Conservation (phyloP, 1,140 invertebrate species). For the Cherax destructor region DNA sequence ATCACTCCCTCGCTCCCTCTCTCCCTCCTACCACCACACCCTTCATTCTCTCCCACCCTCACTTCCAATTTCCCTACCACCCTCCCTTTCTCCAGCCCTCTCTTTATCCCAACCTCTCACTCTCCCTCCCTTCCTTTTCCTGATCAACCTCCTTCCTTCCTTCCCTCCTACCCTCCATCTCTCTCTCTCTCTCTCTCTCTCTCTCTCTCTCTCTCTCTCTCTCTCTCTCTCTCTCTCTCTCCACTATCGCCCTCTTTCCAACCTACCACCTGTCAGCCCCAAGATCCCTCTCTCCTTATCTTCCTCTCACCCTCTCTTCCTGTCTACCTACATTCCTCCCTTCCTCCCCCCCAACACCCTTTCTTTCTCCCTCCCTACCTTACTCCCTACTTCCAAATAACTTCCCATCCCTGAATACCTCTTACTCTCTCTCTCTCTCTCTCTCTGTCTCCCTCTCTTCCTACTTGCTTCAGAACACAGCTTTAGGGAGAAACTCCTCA, state of each 20-base stretch:
- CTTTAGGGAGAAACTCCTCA: too few relatives aligned
- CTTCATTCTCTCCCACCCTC: too few relatives aligned
- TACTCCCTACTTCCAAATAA: background rate
- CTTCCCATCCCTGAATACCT: background rate
- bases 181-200: slow-evolving; percentile 2
- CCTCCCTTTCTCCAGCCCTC: background rate
- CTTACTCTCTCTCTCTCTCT: background rate
- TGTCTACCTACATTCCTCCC: background rate
- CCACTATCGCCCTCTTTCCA: background rate
- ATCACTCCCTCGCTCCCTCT: too few relatives aligned
- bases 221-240: slow-evolving; percentile 2
- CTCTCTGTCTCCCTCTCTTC: too few relatives aligned
- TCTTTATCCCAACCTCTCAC: background rate
- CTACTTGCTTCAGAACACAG: too few relatives aligned
- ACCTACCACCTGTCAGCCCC: too few relatives aligned
- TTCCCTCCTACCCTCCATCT: background rate
- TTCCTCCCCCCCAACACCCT: too few relatives aligned
- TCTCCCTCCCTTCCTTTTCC: background rate
- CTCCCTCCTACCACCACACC: too few relatives aligned
- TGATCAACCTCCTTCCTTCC: too few relatives aligned
- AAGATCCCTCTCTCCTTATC: too few relatives aligned
- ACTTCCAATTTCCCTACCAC: too few relatives aligned
- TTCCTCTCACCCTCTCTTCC: too few relatives aligned
- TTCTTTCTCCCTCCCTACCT: background rate
- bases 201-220: slow-evolving; percentile 1